Evolutionary conservation across 2,797 vertebrate genomes (phyloP), one percentile per base, ranked within the genome.

Genomic region (Parambassis ranga): DNA sequence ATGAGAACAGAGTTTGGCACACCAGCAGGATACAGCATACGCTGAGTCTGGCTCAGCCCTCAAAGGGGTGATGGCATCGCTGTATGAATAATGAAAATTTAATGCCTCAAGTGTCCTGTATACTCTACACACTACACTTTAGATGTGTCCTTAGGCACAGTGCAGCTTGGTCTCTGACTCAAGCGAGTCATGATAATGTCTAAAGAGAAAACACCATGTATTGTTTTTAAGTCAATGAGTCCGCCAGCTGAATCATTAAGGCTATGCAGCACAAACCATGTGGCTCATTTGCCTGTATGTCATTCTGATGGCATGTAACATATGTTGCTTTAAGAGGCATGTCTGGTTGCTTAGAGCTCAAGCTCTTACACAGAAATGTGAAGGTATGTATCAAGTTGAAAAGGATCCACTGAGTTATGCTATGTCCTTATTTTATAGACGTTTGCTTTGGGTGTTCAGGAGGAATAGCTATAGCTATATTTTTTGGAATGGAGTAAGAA

Each of bases 61-160:
- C 68, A 20, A 23, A 43, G 65, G 33, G 42, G 36, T 75, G 58
- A 74, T 52, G 77, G n/a, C 65, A 65, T 85, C 86, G 74, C 51
- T 18, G 65, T 58, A 57, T 84, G 68, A 81, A 75, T 73, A 79
- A 85, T 77, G 41, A 58, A 76, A 74, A 66, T 59, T 16, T 57
- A 37, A 51, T 27, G 18, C 61, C 59, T 46, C 39, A 16, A 23
- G 47, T 56, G 56, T 47, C 42, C 48, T 19, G 50, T 78, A 64
- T 77, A 72, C 35, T 33, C 61, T 59, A 50, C 50, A 30, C 41
- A 50, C 47, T 61, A n/a, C n/a, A n/a, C 11, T 58, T 74, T 20
- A 51, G 36, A 55, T 52, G 51, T 50, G 37, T 61, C 71, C 44
- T 49, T 15, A 42, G 57, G 70, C 61, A 60, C 49, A 59, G 32